Conservation (phyloP, 2,113 vertebrate species). For the Petaurus breviceps region DNA sequence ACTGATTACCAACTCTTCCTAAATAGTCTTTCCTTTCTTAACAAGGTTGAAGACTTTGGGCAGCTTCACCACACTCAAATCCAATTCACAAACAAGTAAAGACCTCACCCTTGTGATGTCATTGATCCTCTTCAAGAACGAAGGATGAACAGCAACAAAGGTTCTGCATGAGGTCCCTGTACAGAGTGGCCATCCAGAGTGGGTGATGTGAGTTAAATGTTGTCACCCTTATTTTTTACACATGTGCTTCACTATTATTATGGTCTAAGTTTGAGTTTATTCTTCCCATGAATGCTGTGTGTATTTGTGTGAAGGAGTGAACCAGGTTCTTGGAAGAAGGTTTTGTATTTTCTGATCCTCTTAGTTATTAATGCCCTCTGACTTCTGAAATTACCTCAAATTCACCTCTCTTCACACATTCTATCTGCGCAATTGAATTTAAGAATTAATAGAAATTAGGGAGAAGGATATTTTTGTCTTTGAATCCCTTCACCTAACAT, state of each 20-base stretch:
- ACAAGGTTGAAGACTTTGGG: not conserved
- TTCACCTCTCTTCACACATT: not conserved
- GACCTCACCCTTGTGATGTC: not conserved
- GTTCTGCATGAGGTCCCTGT: not conserved
- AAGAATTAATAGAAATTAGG: not conserved
- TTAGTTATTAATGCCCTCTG: not conserved
- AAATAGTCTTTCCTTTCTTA: not conserved
- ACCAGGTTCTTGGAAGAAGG: not conserved
- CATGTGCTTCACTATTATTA: not conserved
- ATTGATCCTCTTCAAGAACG: not conserved
- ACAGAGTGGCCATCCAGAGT: not conserved
- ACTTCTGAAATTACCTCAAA: not conserved
- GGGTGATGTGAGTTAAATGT: not conserved
- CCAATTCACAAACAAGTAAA: not conserved
- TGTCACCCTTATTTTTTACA: not conserved
- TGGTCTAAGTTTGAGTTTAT: not conserved
- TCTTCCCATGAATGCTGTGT: not conserved
- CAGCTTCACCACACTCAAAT: not conserved
- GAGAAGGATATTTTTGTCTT: not conserved
- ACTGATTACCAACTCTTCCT: not conserved
- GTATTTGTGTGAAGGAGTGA: not conserved
- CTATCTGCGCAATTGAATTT: not conserved
- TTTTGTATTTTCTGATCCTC: not conserved
- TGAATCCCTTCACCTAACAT: not conserved
- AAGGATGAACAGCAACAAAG: not conserved